Evolutionary conservation across 2,888 invertebrate genomes (phyloP).

Genomic region (Auanema freiburgensis): DNA sequence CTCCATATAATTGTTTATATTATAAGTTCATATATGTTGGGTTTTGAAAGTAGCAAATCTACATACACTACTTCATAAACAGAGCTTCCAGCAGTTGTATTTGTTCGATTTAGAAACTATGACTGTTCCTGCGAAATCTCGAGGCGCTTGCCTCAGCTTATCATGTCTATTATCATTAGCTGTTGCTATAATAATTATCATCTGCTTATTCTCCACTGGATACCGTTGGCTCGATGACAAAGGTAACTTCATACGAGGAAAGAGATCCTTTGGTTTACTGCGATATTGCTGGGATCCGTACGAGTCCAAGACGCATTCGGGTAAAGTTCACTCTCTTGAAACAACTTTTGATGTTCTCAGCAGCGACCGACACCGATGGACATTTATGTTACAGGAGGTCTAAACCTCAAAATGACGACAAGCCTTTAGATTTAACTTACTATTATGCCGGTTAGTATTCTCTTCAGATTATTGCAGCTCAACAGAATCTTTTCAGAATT

Average conservation of each 20-base stretch:
- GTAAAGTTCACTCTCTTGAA: constrained; percentile 20
- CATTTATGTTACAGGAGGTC: too few species aligned
- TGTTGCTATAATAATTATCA: constrained; percentile 23
- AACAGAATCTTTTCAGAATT: too few species aligned
- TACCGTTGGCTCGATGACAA: constrained; percentile 32
- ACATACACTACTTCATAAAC: too few species aligned
- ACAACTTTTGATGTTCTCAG: too few species aligned
- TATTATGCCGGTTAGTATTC: too few species aligned
- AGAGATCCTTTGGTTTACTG: constrained; percentile 40
- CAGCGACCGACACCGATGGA: too few species aligned
- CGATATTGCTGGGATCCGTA: constrained; percentile 45
- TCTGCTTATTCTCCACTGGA: constrained; percentile 35
- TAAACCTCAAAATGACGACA: too few species aligned
- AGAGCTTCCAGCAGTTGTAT: background rate
- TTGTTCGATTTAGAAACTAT: constrained; percentile 4
- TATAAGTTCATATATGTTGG: too few species aligned
- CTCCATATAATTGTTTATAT: too few species aligned
- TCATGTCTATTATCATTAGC: constrained; percentile 18
- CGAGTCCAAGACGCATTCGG: background rate
- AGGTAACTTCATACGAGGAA: constrained; percentile 18
- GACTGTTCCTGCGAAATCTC: constrained; percentile 11
- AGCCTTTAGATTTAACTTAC: too few species aligned
- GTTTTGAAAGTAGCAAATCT: too few species aligned
- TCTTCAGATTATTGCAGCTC: too few species aligned
- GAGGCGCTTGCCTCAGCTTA: constrained; percentile 8